A percentile compares a stretch with the other conserved stretches of the same genome.
phyloP scores from a whole-genome alignment of 2,113 vertebrate species.

The Trinectes maculatus region DNA sequence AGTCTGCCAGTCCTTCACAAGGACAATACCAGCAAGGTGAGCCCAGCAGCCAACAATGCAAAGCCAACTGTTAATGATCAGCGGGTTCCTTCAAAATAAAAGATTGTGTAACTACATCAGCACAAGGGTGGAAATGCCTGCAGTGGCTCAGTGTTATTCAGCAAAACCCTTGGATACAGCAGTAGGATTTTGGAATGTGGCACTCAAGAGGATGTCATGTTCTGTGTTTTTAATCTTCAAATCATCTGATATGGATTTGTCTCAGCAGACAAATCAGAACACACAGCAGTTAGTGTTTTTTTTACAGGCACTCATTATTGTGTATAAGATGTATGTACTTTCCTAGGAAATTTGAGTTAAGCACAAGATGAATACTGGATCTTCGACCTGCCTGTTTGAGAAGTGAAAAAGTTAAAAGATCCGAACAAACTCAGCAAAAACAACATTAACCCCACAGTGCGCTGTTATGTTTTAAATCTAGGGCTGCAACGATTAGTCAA shows the following conservation, averaged over 20 bases:
- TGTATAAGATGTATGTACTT: slow-evolving; percentile 10
- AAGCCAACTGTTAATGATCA: slow-evolving; percentile 26
- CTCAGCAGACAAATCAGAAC: slow-evolving; percentile 6
- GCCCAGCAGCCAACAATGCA: slow-evolving; percentile 26
- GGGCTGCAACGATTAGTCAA: too few relatives aligned
- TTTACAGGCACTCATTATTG: slow-evolving; percentile 3
- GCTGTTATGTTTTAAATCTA: neutral
- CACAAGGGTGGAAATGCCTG: slow-evolving; percentile 11
- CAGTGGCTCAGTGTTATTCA: neutral
- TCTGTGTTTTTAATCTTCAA: slow-evolving; percentile 44
- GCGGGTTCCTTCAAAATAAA: slow-evolving; percentile 24
- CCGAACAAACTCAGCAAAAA: neutral
- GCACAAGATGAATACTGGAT: neutral
- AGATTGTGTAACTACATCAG: slow-evolving; percentile 10
- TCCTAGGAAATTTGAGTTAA: slow-evolving; percentile 21
- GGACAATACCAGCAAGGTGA: slow-evolving; percentile 52
- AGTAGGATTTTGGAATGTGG: slow-evolving; percentile 40
- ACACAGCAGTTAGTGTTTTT: neutral
- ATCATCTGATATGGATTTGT: slow-evolving; percentile 14
- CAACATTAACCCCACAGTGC: neutral
- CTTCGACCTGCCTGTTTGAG: slow-evolving; percentile 2
- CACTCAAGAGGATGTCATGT: slow-evolving; percentile 36
- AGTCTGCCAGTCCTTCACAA: slow-evolving; percentile 52
- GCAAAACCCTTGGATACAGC: slow-evolving; percentile 4
- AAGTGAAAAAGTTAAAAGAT: slow-evolving; percentile 1